These are phyloP conservation scores for Acrossocheilus wenchowensis DNA, from an alignment of 2,797 vertebrate genomes.

Conservation along the genomic window DNA sequence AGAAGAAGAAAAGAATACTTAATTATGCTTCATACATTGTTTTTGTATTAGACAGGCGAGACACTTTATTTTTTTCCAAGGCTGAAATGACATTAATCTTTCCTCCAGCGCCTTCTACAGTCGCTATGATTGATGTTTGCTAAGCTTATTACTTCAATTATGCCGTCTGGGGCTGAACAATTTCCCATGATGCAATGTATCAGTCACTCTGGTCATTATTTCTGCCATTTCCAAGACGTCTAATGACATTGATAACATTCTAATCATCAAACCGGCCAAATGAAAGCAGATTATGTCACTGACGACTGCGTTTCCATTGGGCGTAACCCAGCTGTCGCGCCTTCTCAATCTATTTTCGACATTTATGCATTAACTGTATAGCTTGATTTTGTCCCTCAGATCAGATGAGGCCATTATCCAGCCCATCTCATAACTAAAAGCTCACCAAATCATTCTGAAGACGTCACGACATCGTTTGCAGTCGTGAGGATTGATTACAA, in stretches of 20 bases:
- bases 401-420: constrained; percentile 8
- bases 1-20: background rate
- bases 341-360: background rate
- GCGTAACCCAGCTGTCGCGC: background rate
- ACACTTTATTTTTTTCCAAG: background rate
- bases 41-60: background rate
- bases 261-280: background rate
- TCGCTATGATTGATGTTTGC: background rate
- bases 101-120: background rate
- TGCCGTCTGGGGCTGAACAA: background rate
- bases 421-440: constrained; percentile 25
- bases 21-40: background rate
- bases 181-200: constrained; percentile 22
- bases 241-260: constrained; percentile 15
- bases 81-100: constrained; percentile 24
- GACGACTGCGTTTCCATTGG: background rate
- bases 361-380: background rate
- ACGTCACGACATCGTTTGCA: background rate
- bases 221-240: background rate
- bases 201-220: constrained; percentile 16
- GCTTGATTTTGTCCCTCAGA: background rate
- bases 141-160: constrained; percentile 34
- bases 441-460: constrained; percentile 24
- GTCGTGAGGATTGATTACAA: background rate
- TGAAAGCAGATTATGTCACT: background rate